Conservation (phyloP, 2,113 vertebrate species). For the Athene noctua region DNA sequence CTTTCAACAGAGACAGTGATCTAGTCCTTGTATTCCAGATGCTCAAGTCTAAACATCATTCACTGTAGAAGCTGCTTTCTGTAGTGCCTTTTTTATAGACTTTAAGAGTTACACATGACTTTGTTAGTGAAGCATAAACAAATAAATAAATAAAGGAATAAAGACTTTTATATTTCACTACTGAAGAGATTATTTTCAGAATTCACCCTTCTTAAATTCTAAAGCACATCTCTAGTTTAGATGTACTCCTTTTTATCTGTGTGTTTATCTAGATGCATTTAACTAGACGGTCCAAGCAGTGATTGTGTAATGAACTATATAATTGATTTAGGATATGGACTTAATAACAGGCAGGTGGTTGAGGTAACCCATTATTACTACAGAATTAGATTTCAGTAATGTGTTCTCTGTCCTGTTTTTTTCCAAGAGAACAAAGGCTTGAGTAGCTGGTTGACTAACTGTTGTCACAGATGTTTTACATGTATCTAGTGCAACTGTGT, state of each 20-base stretch:
- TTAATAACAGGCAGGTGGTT: constrained; percentile 8
- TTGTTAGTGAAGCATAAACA: neutral
- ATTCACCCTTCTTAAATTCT: neutral
- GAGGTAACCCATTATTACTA: neutral
- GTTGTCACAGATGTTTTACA: neutral
- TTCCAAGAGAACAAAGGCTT: neutral
- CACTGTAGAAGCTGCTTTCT: neutral
- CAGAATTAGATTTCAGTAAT: neutral
- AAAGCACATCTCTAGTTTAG: neutral
- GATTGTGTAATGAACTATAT: neutral
- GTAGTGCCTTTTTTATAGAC: neutral
- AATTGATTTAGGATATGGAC: constrained; percentile 11
- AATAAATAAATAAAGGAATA: neutral
- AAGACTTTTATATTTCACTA: neutral
- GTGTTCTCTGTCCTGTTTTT: neutral
- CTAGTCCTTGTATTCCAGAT: neutral
- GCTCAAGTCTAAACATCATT: neutral
- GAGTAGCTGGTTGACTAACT: neutral
- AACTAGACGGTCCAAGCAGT: neutral
- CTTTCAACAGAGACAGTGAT: neutral
- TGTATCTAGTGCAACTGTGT: neutral
- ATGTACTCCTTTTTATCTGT: neutral
- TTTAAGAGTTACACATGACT: neutral
- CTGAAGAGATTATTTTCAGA: neutral
- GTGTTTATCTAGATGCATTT: neutral